Base-by-base conservation (phyloP, 2,113 vertebrate genomes). In the Chrysemys picta region DNA sequence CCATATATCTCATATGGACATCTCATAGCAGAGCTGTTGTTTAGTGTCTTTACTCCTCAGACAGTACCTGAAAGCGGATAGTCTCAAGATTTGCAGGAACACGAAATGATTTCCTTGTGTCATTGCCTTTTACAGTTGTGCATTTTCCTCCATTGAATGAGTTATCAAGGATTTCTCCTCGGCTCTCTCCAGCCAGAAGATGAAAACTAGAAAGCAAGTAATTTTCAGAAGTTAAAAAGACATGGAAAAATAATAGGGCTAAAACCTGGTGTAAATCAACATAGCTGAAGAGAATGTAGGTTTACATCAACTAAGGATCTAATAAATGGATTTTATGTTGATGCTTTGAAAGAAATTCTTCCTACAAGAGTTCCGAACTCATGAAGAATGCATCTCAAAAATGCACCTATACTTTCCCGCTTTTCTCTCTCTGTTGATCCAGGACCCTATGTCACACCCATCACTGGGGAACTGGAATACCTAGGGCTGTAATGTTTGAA, bases 131-230 rank as follows among this genome's bases (percentile, higher is more conserved):
- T 96, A 96, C 97, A 52, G 98, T 97, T 84, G 4, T 95, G 91
- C 99, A 99, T 31, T 84, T 91, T 94, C 98, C 99, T 95, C 99
- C 99, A 91, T 99, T 98, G 91, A 99, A 99, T 31, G 98, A 98
- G 94, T 98, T 99, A 89, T 98, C 99, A 88, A 99, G 98, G 21
- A 99, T 98, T 11, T 98, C 98, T 19, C 98, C 99, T 96, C 98
- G 97, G 24, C 93, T 98, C 69, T 98, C 98, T 93, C 99, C 98
- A 10, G 99, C 97, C 27, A 99, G 88, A 94, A 97, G 96, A 90
- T 99, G 98, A 97, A 98, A 99, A 92, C 99, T 99, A 94, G 31
- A 87, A 90, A 91, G 88, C 96, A 89, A 95, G 35, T 17, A 93
- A 84, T 93, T 94, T 95, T 92, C 75, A 92, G 87, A 87, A 80